These are phyloP conservation scores for Cancer borealis DNA, from an alignment of 2,888 invertebrate species.

Conservation along the genomic window DNA sequence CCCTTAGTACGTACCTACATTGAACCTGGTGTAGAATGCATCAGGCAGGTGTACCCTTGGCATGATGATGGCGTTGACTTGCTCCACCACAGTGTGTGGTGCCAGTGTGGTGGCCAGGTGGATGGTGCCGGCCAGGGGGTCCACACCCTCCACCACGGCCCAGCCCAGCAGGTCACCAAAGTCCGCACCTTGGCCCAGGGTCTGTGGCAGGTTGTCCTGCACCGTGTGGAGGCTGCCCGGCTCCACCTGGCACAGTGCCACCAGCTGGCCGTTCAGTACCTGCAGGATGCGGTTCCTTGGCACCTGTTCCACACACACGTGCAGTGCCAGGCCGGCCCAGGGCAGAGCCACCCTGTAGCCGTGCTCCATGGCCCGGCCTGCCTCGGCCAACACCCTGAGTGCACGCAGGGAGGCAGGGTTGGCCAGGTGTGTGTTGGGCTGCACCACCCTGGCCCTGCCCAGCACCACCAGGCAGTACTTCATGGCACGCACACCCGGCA, in stretches of 20 bases:
- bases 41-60: constrained; percentile 56
- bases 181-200: neutral
- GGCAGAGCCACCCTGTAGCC: constrained; percentile 31
- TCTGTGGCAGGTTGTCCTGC: constrained; percentile 53
- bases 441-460: neutral
- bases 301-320: constrained; percentile 57
- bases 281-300: constrained; percentile 62
- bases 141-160: constrained; percentile 69
- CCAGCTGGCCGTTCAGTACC: constrained; percentile 68
- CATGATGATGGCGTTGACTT: constrained; percentile 65
- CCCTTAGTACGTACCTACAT: constrained; percentile 47
- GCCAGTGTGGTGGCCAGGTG: constrained; percentile 55
- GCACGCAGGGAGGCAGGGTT: constrained; percentile 40
- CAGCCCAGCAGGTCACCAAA: constrained; percentile 54
- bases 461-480: constrained; percentile 42
- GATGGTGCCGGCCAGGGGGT: constrained; percentile 56
- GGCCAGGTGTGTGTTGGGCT: neutral
- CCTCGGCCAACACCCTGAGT: constrained; percentile 49
- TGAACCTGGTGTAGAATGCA: constrained; percentile 46
- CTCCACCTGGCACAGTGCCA: constrained; percentile 63
- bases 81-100: neutral
- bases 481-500: neutral
- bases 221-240: constrained; percentile 8
- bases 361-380: neutral
- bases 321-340: constrained; percentile 62